A percentile compares a stretch with the other conserved stretches of the same genome.
These are phyloP conservation scores for Sycophila texana DNA, from an alignment of 2,888 invertebrate species.

Conservation along the genomic window DNA sequence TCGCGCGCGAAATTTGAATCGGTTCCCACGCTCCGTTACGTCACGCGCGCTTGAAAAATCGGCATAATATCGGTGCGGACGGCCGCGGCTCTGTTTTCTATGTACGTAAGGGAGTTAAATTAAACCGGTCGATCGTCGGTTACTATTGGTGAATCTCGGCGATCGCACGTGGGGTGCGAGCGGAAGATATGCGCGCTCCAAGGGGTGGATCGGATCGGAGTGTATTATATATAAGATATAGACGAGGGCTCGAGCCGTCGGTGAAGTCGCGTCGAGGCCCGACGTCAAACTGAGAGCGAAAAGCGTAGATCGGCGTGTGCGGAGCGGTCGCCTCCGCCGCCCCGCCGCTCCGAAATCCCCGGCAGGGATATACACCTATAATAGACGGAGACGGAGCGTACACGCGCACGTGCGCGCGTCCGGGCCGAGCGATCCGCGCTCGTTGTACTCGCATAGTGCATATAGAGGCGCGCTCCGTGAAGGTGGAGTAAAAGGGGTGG, in stretches of 20 bases:
- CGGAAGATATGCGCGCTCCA: not conserved
- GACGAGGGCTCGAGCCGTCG: not conserved
- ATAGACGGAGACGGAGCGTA: constrained; percentile 5
- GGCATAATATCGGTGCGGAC: no score
- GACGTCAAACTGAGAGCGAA: constrained; percentile 42
- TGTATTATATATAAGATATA: not conserved
- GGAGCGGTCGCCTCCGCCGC: constrained; percentile 12
- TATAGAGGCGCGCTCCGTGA: constrained; percentile 10
- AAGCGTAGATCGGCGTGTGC: constrained; percentile 34
- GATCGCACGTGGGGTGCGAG: not conserved
- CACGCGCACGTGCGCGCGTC: constrained; percentile 6
- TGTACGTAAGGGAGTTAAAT: no score
- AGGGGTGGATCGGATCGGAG: not conserved
- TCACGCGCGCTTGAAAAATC: no score
- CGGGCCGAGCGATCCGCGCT: not conserved
- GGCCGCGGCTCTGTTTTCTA: no score
- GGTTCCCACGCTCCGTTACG: not conserved
- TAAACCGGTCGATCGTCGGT: no score
- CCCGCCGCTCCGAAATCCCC: not conserved
- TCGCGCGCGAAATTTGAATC: constrained; percentile 41
- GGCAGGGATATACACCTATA: not conserved
- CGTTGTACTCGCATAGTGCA: not conserved
- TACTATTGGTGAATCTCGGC: no score
- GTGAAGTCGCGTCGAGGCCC: constrained; percentile 7
- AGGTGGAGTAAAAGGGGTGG: not conserved